Conservation (phyloP, 2,797 vertebrate species). For the Phrynocephalus forsythii region DNA sequence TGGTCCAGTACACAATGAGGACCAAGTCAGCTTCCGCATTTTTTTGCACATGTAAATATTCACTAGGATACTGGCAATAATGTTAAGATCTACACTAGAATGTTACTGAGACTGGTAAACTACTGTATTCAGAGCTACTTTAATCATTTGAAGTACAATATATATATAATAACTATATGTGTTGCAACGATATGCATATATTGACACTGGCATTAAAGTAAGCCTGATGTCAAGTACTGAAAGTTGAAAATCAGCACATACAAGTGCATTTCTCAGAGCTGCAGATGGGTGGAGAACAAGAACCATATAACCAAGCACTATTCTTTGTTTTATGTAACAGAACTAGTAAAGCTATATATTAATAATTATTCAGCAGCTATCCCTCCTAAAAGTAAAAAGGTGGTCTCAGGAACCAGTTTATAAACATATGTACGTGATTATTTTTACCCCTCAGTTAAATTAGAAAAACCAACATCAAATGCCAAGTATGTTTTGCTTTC, state of each 20-base stretch:
- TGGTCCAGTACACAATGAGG: too few relatives aligned
- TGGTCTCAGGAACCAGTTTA: slow-evolving; percentile 44
- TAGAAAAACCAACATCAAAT: slow-evolving; percentile 19
- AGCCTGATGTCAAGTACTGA: background rate
- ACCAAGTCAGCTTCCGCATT: too few relatives aligned
- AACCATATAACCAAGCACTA: slow-evolving; percentile 70
- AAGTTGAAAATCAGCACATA: slow-evolving; percentile 19
- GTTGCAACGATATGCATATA: background rate
- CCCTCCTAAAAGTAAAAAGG: slow-evolving; percentile 61
- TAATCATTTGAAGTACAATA: background rate
- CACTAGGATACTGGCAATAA: too few relatives aligned
- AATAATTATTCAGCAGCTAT: slow-evolving; percentile 55
- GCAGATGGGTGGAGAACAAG: slow-evolving; percentile 82
- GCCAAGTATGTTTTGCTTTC: slow-evolving; percentile 29
- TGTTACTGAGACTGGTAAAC: background rate
- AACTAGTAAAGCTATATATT: slow-evolving; percentile 50
- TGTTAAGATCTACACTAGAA: too few relatives aligned
- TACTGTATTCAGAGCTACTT: background rate
- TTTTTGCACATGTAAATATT: too few relatives aligned
- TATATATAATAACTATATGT: background rate
- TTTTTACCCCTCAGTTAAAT: slow-evolving; percentile 35
- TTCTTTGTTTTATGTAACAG: slow-evolving; percentile 44
- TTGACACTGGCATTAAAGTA: background rate
- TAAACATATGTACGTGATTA: slow-evolving; percentile 48
- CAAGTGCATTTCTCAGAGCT: slow-evolving; percentile 76